Evolutionary conservation across 2,888 invertebrate genomes (phyloP), one percentile per base, ranked within the genome.

Genomic region (Dioctria linearis): DNA sequence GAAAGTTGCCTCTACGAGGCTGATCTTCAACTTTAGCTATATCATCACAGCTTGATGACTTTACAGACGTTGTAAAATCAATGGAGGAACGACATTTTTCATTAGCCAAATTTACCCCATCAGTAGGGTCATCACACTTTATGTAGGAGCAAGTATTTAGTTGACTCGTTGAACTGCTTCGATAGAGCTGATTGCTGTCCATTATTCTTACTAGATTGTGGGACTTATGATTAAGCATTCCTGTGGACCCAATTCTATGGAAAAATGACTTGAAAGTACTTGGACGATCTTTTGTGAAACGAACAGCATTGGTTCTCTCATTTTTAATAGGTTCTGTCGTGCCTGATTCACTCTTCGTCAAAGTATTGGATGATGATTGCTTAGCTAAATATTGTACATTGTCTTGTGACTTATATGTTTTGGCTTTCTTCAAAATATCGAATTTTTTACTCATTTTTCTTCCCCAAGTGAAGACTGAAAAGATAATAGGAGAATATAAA

Each of bases 91-190:
- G 86, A 87, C 84, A 88, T 88, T 85, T 88, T 88, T 83, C 88
- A 86, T 82, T 89, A 85, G 85, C 90, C 84, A 94, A 90, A 86
- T 94, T 94, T 79, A 95, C 91, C 61, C 94, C 94, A 85, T 94
- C 94, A n/a, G 94, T 93, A 6, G 95, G 94, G 88, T 95, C 95
- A 86, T 95, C 95, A 82, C 94, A 94, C 86, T 94, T 93, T 54
- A 95, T 92, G 86, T 95, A 95, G 39, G 89, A 89, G 83, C 86
- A 87, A 40, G 92, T 93, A 82, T 94, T 93, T 83, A 95, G 88
- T 86, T 94, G 94, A 78, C 94, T 94, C 43, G 95, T 94, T 54
- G 94, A 94, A 86, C 94, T 94, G 86, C 94, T 94, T 79, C 95
- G 90, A 85, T 94, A 94, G n/a, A 95, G 65, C 61, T 81, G 82